A percentile compares a stretch with the other conserved stretches of the same genome.
Conservation (phyloP, 1,140 invertebrate species). For the Aporrectodea caliginosa region DNA sequence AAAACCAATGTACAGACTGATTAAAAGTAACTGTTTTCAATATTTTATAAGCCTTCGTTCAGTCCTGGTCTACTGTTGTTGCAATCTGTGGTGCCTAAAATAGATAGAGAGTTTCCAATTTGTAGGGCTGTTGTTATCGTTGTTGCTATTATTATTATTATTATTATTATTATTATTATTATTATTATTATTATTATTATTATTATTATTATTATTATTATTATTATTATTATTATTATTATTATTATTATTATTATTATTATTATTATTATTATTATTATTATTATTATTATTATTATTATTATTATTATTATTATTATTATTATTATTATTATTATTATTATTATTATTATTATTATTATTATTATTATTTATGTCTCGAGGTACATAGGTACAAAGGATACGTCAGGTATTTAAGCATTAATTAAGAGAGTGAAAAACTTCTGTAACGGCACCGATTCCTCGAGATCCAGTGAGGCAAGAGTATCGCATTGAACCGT, state of each 20-base stretch:
- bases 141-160: not conserved
- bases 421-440: too few relatives aligned
- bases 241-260: conserved; percentile 1
- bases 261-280: conserved; percentile 4
- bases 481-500: too few relatives aligned
- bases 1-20: too few relatives aligned
- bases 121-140: not conserved
- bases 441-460: too few relatives aligned
- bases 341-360: conserved; percentile 4
- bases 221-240: conserved; percentile 1
- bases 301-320: conserved; percentile 4
- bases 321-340: conserved; percentile 4
- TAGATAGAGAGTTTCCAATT: too few relatives aligned
- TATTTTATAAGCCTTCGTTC: too few relatives aligned
- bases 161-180: conserved; percentile 4
- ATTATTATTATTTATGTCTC: conserved; percentile 4
- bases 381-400: too few relatives aligned
- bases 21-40: too few relatives aligned
- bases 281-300: conserved; percentile 4
- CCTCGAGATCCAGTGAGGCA: too few relatives aligned
- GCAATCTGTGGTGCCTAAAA: too few relatives aligned
- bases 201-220: conserved; percentile 4
- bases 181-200: conserved; percentile 1
- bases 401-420: too few relatives aligned
- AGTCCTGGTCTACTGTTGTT: too few relatives aligned